Evolutionary conservation across 2,888 invertebrate species (phyloP).

Genomic region (Adela reaumurella): DNA sequence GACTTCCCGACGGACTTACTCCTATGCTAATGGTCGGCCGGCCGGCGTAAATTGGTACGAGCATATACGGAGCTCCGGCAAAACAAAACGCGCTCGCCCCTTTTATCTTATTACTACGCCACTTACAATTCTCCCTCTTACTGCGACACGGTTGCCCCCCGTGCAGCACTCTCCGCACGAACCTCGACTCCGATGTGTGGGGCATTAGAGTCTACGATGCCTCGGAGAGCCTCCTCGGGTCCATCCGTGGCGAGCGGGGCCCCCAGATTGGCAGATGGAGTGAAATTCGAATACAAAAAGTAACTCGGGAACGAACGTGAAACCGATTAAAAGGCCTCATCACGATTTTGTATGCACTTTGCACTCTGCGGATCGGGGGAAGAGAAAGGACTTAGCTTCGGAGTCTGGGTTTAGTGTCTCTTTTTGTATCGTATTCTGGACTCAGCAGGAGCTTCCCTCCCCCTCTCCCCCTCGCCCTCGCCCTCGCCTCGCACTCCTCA

Average conservation of each 20-base stretch:
- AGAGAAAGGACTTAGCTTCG: not conserved
- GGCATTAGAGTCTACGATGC: constrained; percentile 27
- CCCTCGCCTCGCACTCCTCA: not conserved
- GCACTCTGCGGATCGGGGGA: constrained; percentile 30
- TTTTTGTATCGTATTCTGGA: not conserved
- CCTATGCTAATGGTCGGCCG: constrained; percentile 50
- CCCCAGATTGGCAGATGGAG: constrained; percentile 38
- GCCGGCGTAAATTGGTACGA: constrained; percentile 47
- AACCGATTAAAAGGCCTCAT: constrained; percentile 55
- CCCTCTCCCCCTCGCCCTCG: too few species aligned
- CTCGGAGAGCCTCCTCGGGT: constrained; percentile 15
- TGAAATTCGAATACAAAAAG: constrained; percentile 53
- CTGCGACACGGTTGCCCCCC: not conserved
- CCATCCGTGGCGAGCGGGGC: constrained; percentile 26
- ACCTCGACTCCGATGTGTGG: constrained; percentile 16
- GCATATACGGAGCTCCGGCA: constrained; percentile 28
- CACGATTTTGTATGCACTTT: constrained; percentile 57
- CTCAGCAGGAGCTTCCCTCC: not conserved
- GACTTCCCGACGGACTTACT: constrained; percentile 45
- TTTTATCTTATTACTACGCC: constrained; percentile 42
- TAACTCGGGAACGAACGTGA: constrained; percentile 49
- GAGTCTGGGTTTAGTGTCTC: not conserved
- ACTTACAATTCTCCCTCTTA: constrained; percentile 11
- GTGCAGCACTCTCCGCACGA: not conserved
- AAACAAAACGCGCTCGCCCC: constrained; percentile 48